Percentiles rank a stretch among this genome's conserved stretches.
These are phyloP conservation scores for Sinohyriopsis cumingii DNA, from an alignment of 2,888 invertebrate genomes.

Conservation along the genomic window DNA sequence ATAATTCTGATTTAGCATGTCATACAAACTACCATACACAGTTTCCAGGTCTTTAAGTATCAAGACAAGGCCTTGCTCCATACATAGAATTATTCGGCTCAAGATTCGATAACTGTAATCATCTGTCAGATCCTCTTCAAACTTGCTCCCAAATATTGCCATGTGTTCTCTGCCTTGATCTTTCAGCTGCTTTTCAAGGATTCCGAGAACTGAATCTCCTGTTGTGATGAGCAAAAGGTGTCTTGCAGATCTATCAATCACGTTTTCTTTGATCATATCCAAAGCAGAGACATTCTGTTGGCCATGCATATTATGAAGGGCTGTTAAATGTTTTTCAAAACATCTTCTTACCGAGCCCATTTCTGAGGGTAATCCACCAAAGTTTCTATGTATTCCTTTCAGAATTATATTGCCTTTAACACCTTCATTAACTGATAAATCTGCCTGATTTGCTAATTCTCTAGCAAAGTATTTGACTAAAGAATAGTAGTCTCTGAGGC, in stretches of 20 bases:
- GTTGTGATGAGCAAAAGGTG: conserved; percentile 47
- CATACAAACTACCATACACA: conserved; percentile 54
- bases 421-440: conserved; percentile 6
- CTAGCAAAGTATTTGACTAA: conserved; percentile 25
- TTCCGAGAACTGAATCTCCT: conserved; percentile 44
- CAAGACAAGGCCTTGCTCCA: conserved; percentile 51
- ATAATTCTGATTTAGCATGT: conserved; percentile 58
- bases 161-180: conserved; percentile 26
- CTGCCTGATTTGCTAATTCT: background rate
- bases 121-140: conserved; percentile 53
- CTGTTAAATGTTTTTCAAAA: background rate
- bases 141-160: conserved; percentile 53
- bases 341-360: background rate
- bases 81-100: conserved; percentile 52
- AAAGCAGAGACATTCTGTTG: conserved; percentile 12
- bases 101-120: conserved; percentile 53
- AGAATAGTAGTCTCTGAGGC: conserved; percentile 44
- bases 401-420: conserved; percentile 19
- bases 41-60: conserved; percentile 49
- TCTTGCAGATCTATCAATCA: conserved; percentile 35
- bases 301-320: background rate
- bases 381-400: conserved; percentile 47
- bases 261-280: conserved; percentile 40
- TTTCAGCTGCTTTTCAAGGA: conserved; percentile 32
- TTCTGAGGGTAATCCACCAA: conserved; percentile 45